These are phyloP conservation scores for Leptopilina syphax DNA, from an alignment of 2,888 invertebrate genomes.

Conservation along the genomic window DNA sequence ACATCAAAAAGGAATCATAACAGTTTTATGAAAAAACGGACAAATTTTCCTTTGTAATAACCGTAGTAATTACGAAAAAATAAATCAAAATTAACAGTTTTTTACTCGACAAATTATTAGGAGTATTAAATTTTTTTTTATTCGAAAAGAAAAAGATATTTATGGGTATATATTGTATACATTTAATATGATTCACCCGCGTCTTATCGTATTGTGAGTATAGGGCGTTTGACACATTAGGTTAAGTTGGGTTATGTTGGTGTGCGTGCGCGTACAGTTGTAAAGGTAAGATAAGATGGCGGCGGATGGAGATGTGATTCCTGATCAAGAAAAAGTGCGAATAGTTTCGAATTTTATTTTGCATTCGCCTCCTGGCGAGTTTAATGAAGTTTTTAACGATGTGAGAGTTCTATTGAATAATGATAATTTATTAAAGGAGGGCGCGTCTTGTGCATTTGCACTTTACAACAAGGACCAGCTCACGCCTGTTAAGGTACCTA, in stretches of 20 bases:
- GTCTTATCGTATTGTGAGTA: constrained; percentile 2
- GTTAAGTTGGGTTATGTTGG: constrained; percentile 45
- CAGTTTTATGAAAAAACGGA: no score
- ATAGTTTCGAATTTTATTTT: constrained; percentile 99
- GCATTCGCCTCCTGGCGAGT: constrained; percentile 99
- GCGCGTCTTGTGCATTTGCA: constrained; percentile 96
- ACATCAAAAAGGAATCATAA: no score
- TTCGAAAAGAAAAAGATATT: neutral
- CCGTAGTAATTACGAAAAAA: no score
- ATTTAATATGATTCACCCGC: constrained; percentile 7
- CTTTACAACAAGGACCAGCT: constrained; percentile 99
- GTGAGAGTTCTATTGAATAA: constrained; percentile 95
- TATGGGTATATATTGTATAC: neutral
- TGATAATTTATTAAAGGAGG: constrained; percentile 96
- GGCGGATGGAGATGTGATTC: constrained; percentile 90
- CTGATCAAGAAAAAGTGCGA: constrained; percentile 94
- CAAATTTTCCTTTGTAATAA: no score
- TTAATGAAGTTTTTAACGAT: constrained; percentile 99
- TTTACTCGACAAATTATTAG: no score
- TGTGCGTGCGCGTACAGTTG: constrained; percentile 51
- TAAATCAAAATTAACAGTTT: no score
- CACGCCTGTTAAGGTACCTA: constrained; percentile 88
- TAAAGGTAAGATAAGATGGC: constrained; percentile 84
- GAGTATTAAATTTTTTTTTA: no score
- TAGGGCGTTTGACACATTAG: constrained; percentile 70